Base-by-base conservation (phyloP, 2,113 vertebrate species). In the Tringa solitaria region DNA sequence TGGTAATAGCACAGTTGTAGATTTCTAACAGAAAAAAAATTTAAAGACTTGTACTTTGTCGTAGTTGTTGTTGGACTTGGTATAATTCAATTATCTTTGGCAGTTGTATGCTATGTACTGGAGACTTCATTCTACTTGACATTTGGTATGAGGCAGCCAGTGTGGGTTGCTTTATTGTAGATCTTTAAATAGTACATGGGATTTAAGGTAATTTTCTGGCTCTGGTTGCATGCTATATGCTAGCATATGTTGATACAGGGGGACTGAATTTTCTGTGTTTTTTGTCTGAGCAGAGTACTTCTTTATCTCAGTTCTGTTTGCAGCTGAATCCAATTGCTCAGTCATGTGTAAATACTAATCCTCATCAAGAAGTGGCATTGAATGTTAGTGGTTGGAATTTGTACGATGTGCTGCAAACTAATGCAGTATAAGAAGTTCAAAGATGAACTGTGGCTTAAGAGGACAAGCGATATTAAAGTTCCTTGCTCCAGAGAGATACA, bases 291-390 rank as follows among this genome's bases (percentile, higher is more conserved):
- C 65, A 74, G 81, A 94, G 51, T 63, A 20, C 12, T 77, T 56
- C 68, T 97, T 83, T 76, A 65, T 73, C 63, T 95, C 75, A 57
- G 72, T 82, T 80, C n/a, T 61, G 67, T 73, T 86, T 76, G 84
- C 39, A 15, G n/a, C 74, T 14, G 39, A 95, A 93, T 97, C 83
- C 91, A 93, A 92, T 88, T 94, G 90, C n/a, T 88, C 95, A 95
- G 75, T 87, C 94, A 92, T 85, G 84, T 94, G 81, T 89, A 96
- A 97, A 95, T 67, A 77, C 56, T 96, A 92, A 97, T 95, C 92
- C 74, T 87, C 84, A 64, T 87, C 72, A 83, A 94, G 79, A 92
- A 96, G 63, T 50, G 48, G 35, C 83, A 41, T 46, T 67, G 83
- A 94, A 76, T 94, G 70, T 96, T 91, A 95, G 63, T 73, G 12